phyloP scores from a whole-genome alignment of 2,113 vertebrate genomes.

The Vulpes ferrilata region DNA sequence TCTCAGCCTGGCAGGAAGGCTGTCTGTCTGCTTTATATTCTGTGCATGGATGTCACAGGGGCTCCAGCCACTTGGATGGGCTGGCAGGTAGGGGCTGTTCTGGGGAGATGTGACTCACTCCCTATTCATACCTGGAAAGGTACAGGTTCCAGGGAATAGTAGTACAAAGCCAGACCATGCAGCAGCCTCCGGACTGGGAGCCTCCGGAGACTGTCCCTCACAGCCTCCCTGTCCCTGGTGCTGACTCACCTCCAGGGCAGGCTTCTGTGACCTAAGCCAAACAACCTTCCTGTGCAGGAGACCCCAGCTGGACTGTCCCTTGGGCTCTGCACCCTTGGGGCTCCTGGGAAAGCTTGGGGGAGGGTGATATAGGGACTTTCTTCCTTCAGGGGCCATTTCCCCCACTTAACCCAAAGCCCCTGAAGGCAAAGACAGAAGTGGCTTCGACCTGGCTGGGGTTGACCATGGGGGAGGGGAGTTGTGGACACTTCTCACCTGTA shows the following conservation, averaged over 20 bases:
- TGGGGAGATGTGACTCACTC: not conserved
- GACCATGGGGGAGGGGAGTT: accelerated
- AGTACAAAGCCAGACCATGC: not conserved
- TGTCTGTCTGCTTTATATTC: not conserved
- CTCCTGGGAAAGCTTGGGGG: not conserved
- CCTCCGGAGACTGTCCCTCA: not conserved
- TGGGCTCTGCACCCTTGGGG: not conserved
- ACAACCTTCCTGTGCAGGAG: not conserved
- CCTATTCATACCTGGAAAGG: not conserved
- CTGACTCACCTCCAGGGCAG: not conserved
- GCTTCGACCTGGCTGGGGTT: not conserved
- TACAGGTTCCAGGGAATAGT: not conserved
- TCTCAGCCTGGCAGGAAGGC: not conserved
- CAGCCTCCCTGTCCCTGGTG: not conserved
- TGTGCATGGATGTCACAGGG: not conserved
- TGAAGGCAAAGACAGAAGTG: not conserved
- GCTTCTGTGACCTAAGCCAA: not conserved
- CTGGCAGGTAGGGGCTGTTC: not conserved
- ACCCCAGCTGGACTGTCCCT: not conserved
- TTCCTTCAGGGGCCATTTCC: not conserved
- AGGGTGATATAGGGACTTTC: not conserved
- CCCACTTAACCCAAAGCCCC: not conserved
- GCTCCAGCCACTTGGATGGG: not conserved
- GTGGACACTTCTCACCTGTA: slow-evolving; percentile 87
- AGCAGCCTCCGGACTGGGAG: not conserved